These are phyloP conservation scores for Paratrypauchen microcephalus DNA, from an alignment of 2,797 vertebrate species.

Conservation along the genomic window DNA sequence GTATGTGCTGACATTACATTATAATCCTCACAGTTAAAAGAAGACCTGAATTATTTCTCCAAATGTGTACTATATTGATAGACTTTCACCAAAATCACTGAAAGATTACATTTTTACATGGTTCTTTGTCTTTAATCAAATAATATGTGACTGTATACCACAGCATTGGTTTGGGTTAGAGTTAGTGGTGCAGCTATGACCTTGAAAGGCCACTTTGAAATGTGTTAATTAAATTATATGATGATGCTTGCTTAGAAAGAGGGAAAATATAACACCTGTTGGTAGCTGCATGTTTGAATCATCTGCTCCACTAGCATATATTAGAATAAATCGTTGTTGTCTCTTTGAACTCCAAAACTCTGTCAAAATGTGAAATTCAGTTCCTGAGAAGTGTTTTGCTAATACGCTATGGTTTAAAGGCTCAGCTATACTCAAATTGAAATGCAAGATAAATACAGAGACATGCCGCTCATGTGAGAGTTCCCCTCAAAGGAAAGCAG, in stretches of 20 bases:
- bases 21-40: conserved; percentile 2
- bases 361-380: conserved; percentile 11
- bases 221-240: neutral
- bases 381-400: conserved; percentile 8
- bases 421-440: conserved; percentile 25
- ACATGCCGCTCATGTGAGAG: conserved; percentile 13
- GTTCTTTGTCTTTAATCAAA: too few species aligned
- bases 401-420: conserved; percentile 14
- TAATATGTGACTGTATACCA: neutral
- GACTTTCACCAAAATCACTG: neutral
- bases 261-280: conserved; percentile 2
- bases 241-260: conserved; percentile 9
- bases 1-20: neutral
- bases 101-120: neutral
- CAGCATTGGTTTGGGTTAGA: too few species aligned
- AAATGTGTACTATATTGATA: neutral
- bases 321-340: conserved; percentile 30
- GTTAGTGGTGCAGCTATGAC: neutral
- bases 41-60: neutral
- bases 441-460: conserved; percentile 11
- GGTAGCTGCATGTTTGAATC: conserved; percentile 38
- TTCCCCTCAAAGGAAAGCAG: conserved; percentile 24
- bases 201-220: neutral
- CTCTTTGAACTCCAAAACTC: conserved; percentile 14
- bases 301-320: conserved; percentile 18